Base-by-base conservation (phyloP, 2,113 vertebrate genomes). In the Acanthisitta chloris region DNA sequence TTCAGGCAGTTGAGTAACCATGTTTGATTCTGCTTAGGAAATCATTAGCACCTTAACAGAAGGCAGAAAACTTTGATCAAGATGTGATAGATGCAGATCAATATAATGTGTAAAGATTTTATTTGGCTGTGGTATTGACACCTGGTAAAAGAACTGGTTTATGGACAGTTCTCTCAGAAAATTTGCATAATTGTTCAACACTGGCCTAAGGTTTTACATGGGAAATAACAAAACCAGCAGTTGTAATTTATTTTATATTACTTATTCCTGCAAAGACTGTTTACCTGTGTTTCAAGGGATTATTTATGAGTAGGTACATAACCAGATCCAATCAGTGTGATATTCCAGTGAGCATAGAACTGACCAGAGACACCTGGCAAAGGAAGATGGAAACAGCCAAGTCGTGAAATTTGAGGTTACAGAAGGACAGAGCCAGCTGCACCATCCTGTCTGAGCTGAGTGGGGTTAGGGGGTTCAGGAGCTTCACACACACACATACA, bases 21-120 rank as follows among this genome's bases (percentile, higher is more conserved):
- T 82, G 94, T 97, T 97, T 97, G 97, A 97, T 97, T 97, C 96
- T 28, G 49, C 86, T 95, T 95, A 95, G 97, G 95, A 98, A 98
- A 98, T 98, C 98, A 46, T 96, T 97, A 97, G 57, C 78, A 77
- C 97, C 96, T 96, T 95, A 96, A 93, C 94, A 92, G 95, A 90
- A 97, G 94, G 96, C 96, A 96, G 97, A 97, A 97, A 97, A 96
- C 97, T 97, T 98, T 97, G 97, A 98, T 98, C 94, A 96, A 86
- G 85, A 82, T 84, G 86, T 93, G 97, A 96, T 96, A 96, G 96
- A 97, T 97, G 98, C 88, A 95, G 96, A 96, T 98, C 97, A 71
- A 98, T 98, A 96, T 51, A 87, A 92, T 33, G 86, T 51, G 93
- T 94, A 97, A 97, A 46, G 95, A 97, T 96, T 94, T 95, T 84